phyloP scores from a whole-genome alignment of 2,797 vertebrate species.

The Enteromius trimaculatus region DNA sequence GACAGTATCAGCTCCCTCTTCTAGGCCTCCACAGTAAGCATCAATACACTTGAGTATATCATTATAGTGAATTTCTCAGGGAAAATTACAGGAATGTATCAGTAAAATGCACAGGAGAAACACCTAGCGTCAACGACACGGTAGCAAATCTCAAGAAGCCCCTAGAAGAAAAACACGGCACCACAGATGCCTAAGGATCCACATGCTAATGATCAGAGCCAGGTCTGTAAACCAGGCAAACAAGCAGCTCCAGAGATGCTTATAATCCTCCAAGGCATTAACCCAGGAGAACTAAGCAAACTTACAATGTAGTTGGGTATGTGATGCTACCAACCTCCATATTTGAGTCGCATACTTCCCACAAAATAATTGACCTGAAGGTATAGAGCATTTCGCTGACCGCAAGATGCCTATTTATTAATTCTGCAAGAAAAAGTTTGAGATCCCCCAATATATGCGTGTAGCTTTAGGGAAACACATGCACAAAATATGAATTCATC shows the following conservation, averaged over 20 bases:
- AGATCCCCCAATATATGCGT: not conserved
- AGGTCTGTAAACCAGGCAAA: slow-evolving; percentile 26
- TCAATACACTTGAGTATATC: not conserved
- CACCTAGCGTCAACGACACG: not conserved
- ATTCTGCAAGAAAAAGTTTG: not conserved
- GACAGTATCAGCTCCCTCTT: not conserved
- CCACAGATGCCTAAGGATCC: slow-evolving; percentile 22
- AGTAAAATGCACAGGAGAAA: slow-evolving; percentile 7
- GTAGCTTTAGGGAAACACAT: not conserved
- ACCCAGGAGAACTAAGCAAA: not conserved
- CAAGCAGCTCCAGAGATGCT: slow-evolving; percentile 3
- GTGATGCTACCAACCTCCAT: not conserved
- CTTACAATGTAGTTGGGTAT: not conserved
- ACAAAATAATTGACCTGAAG: slow-evolving; percentile 19
- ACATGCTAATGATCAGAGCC: slow-evolving; percentile 31
- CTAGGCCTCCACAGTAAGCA: not conserved
- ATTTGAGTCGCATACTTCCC: not conserved
- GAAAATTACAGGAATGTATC: slow-evolving; percentile 7
- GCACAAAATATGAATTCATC: not conserved
- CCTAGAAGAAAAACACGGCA: slow-evolving; percentile 5
- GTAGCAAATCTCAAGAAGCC: not conserved
- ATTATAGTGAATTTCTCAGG: slow-evolving; percentile 7
- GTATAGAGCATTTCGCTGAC: not conserved
- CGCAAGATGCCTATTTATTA: not conserved
- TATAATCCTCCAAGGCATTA: slow-evolving; percentile 22